These are phyloP conservation scores for Criorhina ranunculi DNA, from an alignment of 2,888 invertebrate species.

Conservation along the genomic window DNA sequence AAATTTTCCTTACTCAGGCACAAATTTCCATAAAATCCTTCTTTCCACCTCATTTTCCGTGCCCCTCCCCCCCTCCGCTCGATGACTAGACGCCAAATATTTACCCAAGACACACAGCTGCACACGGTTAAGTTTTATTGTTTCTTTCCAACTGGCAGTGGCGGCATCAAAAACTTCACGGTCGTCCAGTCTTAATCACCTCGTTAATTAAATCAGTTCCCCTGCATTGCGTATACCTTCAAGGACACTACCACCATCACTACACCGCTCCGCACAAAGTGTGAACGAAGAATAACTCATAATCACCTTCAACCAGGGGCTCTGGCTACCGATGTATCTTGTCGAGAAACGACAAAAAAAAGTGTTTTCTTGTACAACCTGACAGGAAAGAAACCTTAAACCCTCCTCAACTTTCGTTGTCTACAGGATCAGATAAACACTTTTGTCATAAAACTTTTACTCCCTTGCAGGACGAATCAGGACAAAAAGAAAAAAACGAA, in stretches of 20 bases:
- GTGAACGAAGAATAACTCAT: slow-evolving; percentile 74
- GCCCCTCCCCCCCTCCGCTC: background rate
- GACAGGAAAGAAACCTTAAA: slow-evolving; percentile 72
- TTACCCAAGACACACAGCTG: slow-evolving; percentile 68
- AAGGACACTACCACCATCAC: slow-evolving; percentile 49
- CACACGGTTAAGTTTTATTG: slow-evolving; percentile 60
- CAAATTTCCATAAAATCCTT: slow-evolving; percentile 75
- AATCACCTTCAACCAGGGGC: slow-evolving; percentile 61
- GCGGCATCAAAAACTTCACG: slow-evolving; percentile 60
- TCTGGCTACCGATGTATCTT: slow-evolving; percentile 8
- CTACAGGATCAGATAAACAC: slow-evolving; percentile 77
- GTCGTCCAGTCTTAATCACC: slow-evolving; percentile 77
- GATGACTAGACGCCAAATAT: slow-evolving; percentile 73
- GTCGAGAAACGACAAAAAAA: slow-evolving; percentile 46
- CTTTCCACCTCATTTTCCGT: slow-evolving; percentile 68
- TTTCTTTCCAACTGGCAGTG: slow-evolving; percentile 35
- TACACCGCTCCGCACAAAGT: slow-evolving; percentile 39
- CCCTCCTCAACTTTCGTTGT: slow-evolving; percentile 73
- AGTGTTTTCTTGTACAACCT: slow-evolving; percentile 66
- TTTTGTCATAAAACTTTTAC: slow-evolving; percentile 77
- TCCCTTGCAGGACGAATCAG: slow-evolving; percentile 26
- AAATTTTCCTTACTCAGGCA: slow-evolving; percentile 39
- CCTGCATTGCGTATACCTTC: slow-evolving; percentile 73
- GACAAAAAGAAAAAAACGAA: slow-evolving; percentile 14
- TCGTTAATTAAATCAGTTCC: slow-evolving; percentile 76